Evolutionary conservation across 2,888 invertebrate genomes (phyloP).

Genomic region (Drosophila multiciliata): DNA sequence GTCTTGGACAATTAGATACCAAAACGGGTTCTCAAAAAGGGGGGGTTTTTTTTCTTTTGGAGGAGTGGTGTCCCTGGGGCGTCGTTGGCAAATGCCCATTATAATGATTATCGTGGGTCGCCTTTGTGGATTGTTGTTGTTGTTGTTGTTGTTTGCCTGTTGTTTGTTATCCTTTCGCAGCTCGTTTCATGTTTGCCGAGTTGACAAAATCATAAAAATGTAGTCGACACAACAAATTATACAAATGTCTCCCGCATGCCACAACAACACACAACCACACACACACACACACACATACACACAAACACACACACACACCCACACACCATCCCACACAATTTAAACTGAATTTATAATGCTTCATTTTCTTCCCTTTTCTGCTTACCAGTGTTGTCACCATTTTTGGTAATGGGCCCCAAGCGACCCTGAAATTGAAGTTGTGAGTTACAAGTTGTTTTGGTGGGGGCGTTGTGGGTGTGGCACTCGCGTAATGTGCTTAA

Average conservation of each 20-base stretch:
- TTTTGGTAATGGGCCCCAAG: conserved; percentile 69
- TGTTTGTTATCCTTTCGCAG: conserved; percentile 68
- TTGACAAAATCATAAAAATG: conserved; percentile 80
- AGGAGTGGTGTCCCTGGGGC: conserved; percentile 57
- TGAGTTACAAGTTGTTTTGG: background rate
- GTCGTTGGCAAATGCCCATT: conserved; percentile 70
- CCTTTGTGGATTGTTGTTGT: conserved; percentile 59
- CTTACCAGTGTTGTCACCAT: conserved; percentile 50
- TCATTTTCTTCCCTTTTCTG: background rate
- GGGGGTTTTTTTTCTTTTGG: background rate
- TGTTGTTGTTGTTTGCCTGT: conserved; percentile 3
- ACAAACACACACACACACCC: background rate
- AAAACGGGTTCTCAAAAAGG: conserved; percentile 25
- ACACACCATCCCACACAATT: conserved; percentile 10
- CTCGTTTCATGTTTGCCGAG: conserved; percentile 70
- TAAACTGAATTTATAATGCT: conserved; percentile 63
- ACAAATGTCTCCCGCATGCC: conserved; percentile 71
- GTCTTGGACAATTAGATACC: conserved; percentile 66
- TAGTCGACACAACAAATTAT: conserved; percentile 77
- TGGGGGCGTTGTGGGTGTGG: conserved; percentile 1
- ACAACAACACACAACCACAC: conserved; percentile 3
- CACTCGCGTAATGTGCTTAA: conserved; percentile 32
- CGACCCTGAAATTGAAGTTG: conserved; percentile 29
- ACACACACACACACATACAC: background rate
- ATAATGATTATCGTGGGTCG: conserved; percentile 77